phyloP scores from a whole-genome alignment of 2,113 vertebrate species.

The Corythaeola cristata region DNA sequence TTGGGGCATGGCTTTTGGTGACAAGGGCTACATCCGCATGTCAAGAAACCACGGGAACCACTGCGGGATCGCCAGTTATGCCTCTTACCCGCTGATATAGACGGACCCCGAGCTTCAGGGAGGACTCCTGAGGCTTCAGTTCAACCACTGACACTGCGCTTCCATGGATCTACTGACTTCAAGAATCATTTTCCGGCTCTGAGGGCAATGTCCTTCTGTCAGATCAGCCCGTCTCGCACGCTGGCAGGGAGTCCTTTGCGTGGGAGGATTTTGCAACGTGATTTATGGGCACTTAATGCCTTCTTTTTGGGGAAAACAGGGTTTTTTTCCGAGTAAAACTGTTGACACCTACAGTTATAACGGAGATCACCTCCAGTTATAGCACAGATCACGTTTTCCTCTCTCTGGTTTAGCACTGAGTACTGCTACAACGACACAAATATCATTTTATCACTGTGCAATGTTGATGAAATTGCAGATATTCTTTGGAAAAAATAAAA shows the following conservation, averaged over 20 bases:
- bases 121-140: not conserved
- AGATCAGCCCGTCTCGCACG: not conserved
- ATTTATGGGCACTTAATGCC: not conserved
- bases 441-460: accelerated
- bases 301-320: not conserved
- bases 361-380: not conserved
- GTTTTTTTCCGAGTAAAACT: not conserved
- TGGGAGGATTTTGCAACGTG: not conserved
- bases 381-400: too few species aligned
- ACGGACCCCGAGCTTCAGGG: not conserved
- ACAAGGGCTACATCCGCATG: conserved; percentile 75
- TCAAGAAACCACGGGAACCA: conserved; percentile 72
- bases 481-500: not conserved
- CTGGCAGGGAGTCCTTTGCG: not conserved
- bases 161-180: not conserved
- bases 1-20: conserved; percentile 71
- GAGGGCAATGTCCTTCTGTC: not conserved
- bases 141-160: not conserved
- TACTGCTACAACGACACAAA: accelerated
- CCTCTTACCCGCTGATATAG: conserved; percentile 72
- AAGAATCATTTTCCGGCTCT: not conserved
- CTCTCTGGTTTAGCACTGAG: not conserved
- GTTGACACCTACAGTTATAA: accelerated
- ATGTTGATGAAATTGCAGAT: not conserved
- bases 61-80: conserved; percentile 74